Percentiles rank a stretch among this genome's conserved stretches.
Conservation (phyloP, 1,140 invertebrate species). For the Chrysomallon squamiferum region DNA sequence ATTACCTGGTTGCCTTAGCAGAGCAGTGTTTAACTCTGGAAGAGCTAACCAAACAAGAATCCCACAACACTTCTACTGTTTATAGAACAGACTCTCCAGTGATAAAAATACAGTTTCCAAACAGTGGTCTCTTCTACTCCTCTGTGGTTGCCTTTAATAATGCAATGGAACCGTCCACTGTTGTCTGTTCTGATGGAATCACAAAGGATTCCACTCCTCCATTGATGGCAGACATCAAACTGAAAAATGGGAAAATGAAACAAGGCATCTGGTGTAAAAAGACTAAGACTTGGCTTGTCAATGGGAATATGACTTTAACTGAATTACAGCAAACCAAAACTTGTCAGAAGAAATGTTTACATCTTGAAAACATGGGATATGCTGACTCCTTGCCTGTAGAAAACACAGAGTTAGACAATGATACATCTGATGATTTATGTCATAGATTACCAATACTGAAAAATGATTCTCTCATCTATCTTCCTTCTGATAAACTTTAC, state of each 20-base stretch:
- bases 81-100: conserved; percentile 3
- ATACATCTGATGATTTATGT: conserved; percentile 11
- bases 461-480: conserved; percentile 14
- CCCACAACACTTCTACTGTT: not conserved
- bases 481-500: conserved; percentile 20
- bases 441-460: not conserved
- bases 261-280: conserved; percentile 16
- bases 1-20: conserved; percentile 22
- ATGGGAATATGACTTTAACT: conserved; percentile 7
- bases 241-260: conserved; percentile 14
- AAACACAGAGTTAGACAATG: conserved; percentile 2
- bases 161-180: conserved; percentile 29
- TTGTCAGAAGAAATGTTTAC: conserved; percentile 2
- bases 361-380: not conserved
- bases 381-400: not conserved
- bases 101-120: not conserved
- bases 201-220: conserved; percentile 18
- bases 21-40: conserved; percentile 12
- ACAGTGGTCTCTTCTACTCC: conserved; percentile 12
- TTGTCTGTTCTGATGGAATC: conserved; percentile 32
- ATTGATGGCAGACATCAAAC: conserved; percentile 9
- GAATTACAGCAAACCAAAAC: not conserved
- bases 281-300: conserved; percentile 10
- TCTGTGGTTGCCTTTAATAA: conserved; percentile 31
- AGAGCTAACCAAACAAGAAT: conserved; percentile 4